A percentile compares a stretch with the other conserved stretches of the same genome.
phyloP scores from a whole-genome alignment of 1,140 invertebrate genomes.

The Cotesia typhae region DNA sequence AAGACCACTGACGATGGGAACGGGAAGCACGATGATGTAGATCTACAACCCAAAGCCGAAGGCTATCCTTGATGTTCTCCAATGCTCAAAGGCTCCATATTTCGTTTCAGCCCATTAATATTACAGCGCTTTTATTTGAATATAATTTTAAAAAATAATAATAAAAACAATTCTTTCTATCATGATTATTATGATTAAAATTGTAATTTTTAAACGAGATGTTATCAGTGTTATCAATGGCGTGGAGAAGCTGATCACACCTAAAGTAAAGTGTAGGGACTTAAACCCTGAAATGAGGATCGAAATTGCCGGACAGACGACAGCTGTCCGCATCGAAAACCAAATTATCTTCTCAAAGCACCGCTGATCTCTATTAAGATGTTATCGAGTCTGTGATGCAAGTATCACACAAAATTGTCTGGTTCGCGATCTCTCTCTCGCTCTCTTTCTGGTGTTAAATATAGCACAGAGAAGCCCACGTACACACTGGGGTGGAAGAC shows the following conservation, averaged over 20 bases:
- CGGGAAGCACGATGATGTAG: constrained; percentile 1
- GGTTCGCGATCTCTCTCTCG: constrained; percentile 17
- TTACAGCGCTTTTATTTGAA: too few relatives aligned
- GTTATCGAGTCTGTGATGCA: constrained; percentile 52
- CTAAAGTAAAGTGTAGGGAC: neutral
- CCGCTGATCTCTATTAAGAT: constrained; percentile 65
- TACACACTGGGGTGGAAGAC: neutral
- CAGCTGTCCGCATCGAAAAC: constrained; percentile 64
- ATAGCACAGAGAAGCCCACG: neutral
- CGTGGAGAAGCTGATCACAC: neutral
- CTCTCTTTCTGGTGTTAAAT: constrained; percentile 30
- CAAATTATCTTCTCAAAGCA: constrained; percentile 64
- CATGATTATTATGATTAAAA: too few relatives aligned
- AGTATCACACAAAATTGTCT: constrained; percentile 39
- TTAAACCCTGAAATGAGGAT: neutral
- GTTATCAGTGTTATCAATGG: too few relatives aligned
- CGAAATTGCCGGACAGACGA: constrained; percentile 43
- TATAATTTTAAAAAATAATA: too few relatives aligned
- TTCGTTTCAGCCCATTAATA: neutral
- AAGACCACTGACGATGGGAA: neutral
- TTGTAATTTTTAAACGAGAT: too few relatives aligned
- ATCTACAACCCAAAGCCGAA: too few relatives aligned
- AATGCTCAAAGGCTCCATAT: neutral
- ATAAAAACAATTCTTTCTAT: too few relatives aligned
- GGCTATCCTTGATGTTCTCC: neutral